Evolutionary conservation across 2,797 vertebrate genomes (phyloP), one percentile per base, ranked within the genome.

Genomic region (Halcyon smyrnensis): DNA sequence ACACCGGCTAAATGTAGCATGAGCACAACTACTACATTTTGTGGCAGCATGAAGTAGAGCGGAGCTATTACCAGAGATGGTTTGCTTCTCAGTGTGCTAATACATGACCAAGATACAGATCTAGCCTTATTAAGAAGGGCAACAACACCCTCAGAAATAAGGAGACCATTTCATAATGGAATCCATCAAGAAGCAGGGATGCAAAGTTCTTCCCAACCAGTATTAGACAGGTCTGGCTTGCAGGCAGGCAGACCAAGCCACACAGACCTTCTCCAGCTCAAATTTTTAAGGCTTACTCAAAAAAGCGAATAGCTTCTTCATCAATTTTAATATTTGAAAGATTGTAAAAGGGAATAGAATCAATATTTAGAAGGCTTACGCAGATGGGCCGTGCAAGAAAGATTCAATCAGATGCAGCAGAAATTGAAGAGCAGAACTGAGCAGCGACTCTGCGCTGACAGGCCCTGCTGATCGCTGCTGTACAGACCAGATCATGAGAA

Each of bases 21-120:
- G 11, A 68, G 53, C 15, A 10, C 20, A 15, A 9, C 4, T 2
- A 8, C 2, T 11, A 15, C 1, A 6, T 12, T n/a, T 12, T 34
- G n/a, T 36, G 28, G 62, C 65, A 15, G 64, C 24, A 8, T 11
- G 2, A 14, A 30, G 48, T 19, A 32, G 37, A 60, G 59, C 27
- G 13, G 23, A 54, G 12, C 8, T 34, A 12, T 1, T 10, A 21
- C 9, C 25, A 65, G 65, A 25, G 28, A n/a, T 3, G 9, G 2
- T 43, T 11, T 84, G 53, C 59, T 21, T 37, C 78, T 86, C n/a
- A 30, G 21, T 9, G 30, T 50, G 51, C 59, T 51, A 16, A 50
- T 6, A 46, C 30, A 25, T 21, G 73, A 39, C 6, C 41, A 28
- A 6, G 57, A 51, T 4, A 41, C 2, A 43, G n/a, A 63, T 30